Conservation (phyloP, 2,113 vertebrate species). For the Acrocephalus arundinaceus region DNA sequence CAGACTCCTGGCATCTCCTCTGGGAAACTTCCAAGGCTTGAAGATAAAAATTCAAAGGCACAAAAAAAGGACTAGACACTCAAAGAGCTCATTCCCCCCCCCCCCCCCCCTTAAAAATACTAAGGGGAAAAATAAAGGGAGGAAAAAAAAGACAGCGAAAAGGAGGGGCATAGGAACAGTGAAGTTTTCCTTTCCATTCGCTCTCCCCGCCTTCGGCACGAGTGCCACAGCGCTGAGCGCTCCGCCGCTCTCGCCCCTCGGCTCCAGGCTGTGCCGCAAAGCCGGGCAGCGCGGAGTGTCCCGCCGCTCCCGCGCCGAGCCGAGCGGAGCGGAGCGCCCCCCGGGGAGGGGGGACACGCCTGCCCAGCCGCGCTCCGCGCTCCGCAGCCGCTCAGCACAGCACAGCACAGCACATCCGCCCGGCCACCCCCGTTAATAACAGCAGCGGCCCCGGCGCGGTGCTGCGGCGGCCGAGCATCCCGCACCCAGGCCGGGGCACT, state of each 20-base stretch:
- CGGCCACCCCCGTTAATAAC: neutral
- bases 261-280: neutral
- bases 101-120: neutral
- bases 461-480: neutral
- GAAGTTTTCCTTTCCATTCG: neutral
- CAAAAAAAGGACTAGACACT: neutral
- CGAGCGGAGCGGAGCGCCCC: neutral
- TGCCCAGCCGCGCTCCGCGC: neutral
- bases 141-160: accelerated
- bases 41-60: neutral
- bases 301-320: no score
- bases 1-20: neutral
- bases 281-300: neutral
- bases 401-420: neutral
- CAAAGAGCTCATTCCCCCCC: neutral
- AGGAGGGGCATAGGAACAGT: neutral
- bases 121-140: accelerated
- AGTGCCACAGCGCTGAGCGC: neutral
- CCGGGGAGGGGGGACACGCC: neutral
- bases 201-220: neutral
- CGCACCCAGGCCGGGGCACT: neutral
- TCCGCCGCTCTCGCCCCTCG: neutral
- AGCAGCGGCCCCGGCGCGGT: no score
- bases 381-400: neutral
- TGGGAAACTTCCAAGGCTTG: neutral